Base-by-base conservation (phyloP, 2,113 vertebrate species). In the Haemorhous mexicanus region DNA sequence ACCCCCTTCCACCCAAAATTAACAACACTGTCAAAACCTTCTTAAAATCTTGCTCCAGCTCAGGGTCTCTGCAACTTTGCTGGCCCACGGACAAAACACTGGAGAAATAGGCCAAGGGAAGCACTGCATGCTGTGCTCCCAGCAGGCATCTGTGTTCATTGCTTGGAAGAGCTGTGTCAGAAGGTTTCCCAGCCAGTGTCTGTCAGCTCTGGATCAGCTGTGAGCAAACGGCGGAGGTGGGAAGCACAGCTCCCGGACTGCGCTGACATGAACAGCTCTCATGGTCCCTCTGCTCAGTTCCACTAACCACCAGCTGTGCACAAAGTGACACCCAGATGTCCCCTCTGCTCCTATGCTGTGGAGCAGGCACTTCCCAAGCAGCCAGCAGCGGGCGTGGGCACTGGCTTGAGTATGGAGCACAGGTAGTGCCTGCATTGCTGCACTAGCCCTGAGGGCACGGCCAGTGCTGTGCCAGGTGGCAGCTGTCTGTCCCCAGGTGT, bases 1-100 rank as follows among this genome's bases (percentile, higher is more conserved):
- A 50, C 4, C 3, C 28, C 16, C 12, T 24, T n/a, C 9, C 6
- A 16, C 28, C n/a, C 0, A 0, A 24, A 70, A 67, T 41, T 47
- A 89, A 27, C 30, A 82, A 8, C 39, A 53, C 3, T 1, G 1
- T 37, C 43, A 67, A 90, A 90, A 32, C 19, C 19, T 39, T 72
- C 69, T 80, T 44, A 63, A 93, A 93, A 56, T 50, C 39, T 61
- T 16, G 33, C 39, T 77, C 37, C 23, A 69, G 52, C 47, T 77
- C 23, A 55, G 10, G 10, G 39, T 89, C 47, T 43, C 41, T 1
- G 5, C 82, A 79, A 87, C 44, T 87, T 74, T 37, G 18, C 56
- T 68, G 52, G 41, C 44, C 61, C 74, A 75, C 10, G n/a, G 84
- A 89, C 33, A 90, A 80, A 90, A 11, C 41, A 63, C 7, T 23